phyloP scores from a whole-genome alignment of 2,113 vertebrate species.

The Burhinus oedicnemus region DNA sequence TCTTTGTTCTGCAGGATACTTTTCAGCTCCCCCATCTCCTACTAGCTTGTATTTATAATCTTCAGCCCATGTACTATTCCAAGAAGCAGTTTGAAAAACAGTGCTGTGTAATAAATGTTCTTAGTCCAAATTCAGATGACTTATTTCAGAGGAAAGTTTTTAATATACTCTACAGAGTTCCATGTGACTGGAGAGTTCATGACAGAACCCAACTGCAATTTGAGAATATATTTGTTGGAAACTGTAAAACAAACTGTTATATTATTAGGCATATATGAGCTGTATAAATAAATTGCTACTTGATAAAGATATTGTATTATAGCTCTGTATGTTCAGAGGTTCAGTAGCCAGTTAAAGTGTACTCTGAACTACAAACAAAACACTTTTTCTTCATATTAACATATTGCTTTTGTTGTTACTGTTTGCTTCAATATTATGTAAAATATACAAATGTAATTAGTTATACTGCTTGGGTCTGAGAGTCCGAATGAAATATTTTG shows the following conservation, averaged over 20 bases:
- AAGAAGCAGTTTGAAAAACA: neutral
- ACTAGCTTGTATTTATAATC: neutral
- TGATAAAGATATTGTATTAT: neutral
- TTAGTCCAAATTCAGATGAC: neutral
- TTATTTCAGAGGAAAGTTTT: neutral
- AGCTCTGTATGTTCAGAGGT: neutral
- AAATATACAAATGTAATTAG: neutral
- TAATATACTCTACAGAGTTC: neutral
- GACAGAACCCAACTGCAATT: neutral
- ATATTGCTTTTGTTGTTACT: neutral
- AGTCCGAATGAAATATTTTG: neutral
- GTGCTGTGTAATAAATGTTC: neutral
- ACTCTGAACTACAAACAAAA: neutral
- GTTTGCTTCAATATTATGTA: neutral
- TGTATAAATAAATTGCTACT: neutral
- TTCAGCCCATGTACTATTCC: neutral
- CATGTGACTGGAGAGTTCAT: neutral
- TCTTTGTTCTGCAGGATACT: neutral
- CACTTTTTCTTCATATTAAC: neutral
- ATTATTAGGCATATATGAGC: neutral
- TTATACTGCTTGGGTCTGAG: neutral
- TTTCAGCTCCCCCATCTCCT: neutral
- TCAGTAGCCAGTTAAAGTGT: neutral
- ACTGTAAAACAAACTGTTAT: neutral
- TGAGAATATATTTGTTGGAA: neutral